Base-by-base conservation (phyloP, 2,888 invertebrate species). In the Abscondita cerata region DNA sequence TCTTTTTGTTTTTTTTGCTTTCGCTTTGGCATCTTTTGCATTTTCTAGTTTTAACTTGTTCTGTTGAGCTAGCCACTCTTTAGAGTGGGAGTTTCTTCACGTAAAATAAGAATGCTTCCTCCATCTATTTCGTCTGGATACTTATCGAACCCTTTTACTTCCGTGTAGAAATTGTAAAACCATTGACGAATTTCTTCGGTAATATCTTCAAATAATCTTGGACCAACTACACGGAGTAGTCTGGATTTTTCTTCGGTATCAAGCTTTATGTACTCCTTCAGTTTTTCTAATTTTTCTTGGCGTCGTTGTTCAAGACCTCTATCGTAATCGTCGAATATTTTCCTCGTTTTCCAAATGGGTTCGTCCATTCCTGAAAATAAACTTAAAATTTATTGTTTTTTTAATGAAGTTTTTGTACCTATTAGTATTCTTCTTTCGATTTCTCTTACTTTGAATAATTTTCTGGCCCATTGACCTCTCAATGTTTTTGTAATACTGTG, bases 161-260 rank as follows among this genome's bases (percentile, higher is more conserved):
- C 75, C 38, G 78, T 76, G 78, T 89, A 88, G 88, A 89, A 91
- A 55, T 86, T 81, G 47, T 83, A 75, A 73, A 91, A 89, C 92
- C 92, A 93, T 72, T 87, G 86, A 59, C 89, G 83, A 58, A 93
- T 86, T 81, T 93, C 91, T 65, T 86, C 88, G 36, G 88, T 86
- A 75, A 92, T 89, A 69, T 89, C 89, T 73, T 93, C 92, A 80
- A 89, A 86, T 65, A 92, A 82, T 34, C 85, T 82, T 3, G 85
- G 86, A 70, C 83, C 82, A 48, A 84, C 78, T 1, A 86, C 78
- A 65, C 78, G 76, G 15, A 86, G 72, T 15, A 86, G 80, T 13
- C 83, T 80, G 18, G 80, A 72, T 69, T 15, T 83, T 76, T 86
- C 86, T 59, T 81, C 82, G 1, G 83, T 52, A 63, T 82, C 79